Evolutionary conservation across 2,797 vertebrate genomes (phyloP).

Genomic region (Chelidonichthys spinosus): DNA sequence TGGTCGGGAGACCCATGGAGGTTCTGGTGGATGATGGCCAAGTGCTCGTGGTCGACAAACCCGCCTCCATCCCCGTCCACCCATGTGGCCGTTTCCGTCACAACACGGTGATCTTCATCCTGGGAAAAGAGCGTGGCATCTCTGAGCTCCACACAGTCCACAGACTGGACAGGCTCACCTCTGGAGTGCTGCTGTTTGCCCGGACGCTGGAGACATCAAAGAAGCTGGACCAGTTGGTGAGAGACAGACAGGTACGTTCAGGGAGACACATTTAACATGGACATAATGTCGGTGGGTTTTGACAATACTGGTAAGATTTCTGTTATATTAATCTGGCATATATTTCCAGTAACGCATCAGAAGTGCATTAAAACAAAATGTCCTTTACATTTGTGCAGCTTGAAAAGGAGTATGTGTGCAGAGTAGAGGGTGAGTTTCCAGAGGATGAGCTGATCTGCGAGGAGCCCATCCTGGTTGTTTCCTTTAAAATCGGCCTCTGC

Average conservation of each 20-base stretch:
- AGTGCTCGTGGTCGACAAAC: slow-evolving; percentile 95
- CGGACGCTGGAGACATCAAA: slow-evolving; percentile 90
- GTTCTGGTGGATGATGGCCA: slow-evolving; percentile 90
- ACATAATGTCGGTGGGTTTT: background rate
- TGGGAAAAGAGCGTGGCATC: slow-evolving; percentile 93
- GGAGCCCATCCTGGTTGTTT: slow-evolving; percentile 94
- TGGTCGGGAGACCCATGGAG: slow-evolving; percentile 86
- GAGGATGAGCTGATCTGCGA: slow-evolving; percentile 88
- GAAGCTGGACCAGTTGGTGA: slow-evolving; percentile 92
- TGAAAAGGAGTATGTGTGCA: slow-evolving; percentile 96
- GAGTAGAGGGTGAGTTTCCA: slow-evolving; percentile 94
- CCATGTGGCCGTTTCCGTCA: slow-evolving; percentile 97
- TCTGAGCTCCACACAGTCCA: slow-evolving; percentile 93
- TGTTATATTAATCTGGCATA: background rate
- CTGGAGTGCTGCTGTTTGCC: slow-evolving; percentile 96
- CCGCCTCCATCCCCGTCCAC: slow-evolving; percentile 95
- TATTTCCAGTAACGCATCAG: background rate
- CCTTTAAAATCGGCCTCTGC: slow-evolving; percentile 91
- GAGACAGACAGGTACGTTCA: slow-evolving; percentile 86
- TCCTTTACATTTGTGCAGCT: slow-evolving; percentile 79
- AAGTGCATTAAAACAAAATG: background rate
- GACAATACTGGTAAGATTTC: background rate
- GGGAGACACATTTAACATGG: background rate
- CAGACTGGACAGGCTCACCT: slow-evolving; percentile 95
- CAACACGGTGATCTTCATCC: slow-evolving; percentile 97